Evolutionary conservation across 2,797 vertebrate genomes (phyloP).

Genomic region (Acipenser oxyrinchus): DNA sequence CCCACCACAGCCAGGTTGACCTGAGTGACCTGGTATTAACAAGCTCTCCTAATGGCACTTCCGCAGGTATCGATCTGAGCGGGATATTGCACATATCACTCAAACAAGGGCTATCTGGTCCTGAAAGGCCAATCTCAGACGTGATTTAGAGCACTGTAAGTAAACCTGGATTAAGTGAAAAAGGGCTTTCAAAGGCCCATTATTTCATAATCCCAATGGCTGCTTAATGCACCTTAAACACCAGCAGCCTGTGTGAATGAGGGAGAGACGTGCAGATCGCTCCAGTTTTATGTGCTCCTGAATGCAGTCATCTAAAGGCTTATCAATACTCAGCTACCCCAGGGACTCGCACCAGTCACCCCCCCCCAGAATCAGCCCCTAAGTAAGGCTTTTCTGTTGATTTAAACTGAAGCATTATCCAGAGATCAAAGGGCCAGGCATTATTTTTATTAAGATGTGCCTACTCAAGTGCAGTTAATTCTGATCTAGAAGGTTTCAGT

Average conservation of each 20-base stretch:
- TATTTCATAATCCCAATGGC: slow-evolving; percentile 66
- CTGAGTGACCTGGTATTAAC: slow-evolving; percentile 28
- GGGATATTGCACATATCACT: slow-evolving; percentile 53
- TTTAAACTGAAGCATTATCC: slow-evolving; percentile 35
- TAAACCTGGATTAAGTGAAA: slow-evolving; percentile 67
- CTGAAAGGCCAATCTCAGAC: slow-evolving; percentile 72
- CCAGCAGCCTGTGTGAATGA: slow-evolving; percentile 44
- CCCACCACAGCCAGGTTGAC: too few species aligned
- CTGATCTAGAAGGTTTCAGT: too few species aligned
- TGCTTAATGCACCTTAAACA: slow-evolving; percentile 72
- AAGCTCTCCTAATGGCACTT: slow-evolving; percentile 63
- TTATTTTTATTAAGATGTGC: neutral
- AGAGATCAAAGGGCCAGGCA: slow-evolving; percentile 31
- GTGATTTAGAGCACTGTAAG: slow-evolving; percentile 75
- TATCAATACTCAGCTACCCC: slow-evolving; percentile 56
- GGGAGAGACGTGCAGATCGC: slow-evolving; percentile 67
- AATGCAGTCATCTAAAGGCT: slow-evolving; percentile 46
- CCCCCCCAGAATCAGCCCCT: slow-evolving; percentile 33
- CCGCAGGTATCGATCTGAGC: slow-evolving; percentile 41
- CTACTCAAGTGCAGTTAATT: neutral
- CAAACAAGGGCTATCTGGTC: slow-evolving; percentile 68
- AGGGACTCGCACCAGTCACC: slow-evolving; percentile 43
- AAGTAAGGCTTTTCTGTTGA: slow-evolving; percentile 41
- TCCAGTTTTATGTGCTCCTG: slow-evolving; percentile 63
- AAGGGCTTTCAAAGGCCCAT: slow-evolving; percentile 74